Base-by-base conservation (phyloP, 2,113 vertebrate genomes). In the Alethe castanea region DNA sequence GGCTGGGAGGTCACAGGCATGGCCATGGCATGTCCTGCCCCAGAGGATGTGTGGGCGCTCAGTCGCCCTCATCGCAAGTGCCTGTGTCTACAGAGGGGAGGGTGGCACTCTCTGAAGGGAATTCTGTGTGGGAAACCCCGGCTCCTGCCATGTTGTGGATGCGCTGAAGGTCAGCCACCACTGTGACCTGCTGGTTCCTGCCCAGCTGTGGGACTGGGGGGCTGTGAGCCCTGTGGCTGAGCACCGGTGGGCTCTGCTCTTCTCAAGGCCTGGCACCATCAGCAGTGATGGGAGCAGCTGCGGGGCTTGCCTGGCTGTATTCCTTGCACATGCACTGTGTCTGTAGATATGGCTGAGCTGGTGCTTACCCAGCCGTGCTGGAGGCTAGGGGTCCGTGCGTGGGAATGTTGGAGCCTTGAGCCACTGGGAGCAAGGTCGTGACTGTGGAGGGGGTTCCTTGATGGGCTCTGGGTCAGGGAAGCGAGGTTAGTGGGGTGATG, bases 31-130 rank as follows among this genome's bases (percentile, higher is more conserved):
- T 3, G 4, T 71, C 48, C 38, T 74, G 38, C 23, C 54, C 72
- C 3, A 3, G 17, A 54, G 3, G 1, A 3, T 26, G 36, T 0
- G 3, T 11, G 19, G 48, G 62, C 0, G 0, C 48, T 57, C 0
- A 0, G 13, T 57, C 1, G 0, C 50, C 36, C 33, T 74, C 2
- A 0, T 29, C 3, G 8, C 12, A 5, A 20, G 53, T 12, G 35
- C 2, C 1, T 8, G 59, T 54, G 57, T 47, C 65, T 82, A 54
- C 8, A 9, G 8, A 38, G 52, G 20, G 9, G 28, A 50, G 18
- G 59, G n/a, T 5, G 7, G 15, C 8, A 5, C 35, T 50, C 31
- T 35, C n/a, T 44, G 29, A n/a, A 53, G 31, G 8, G 1, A 24
- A 11, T 48, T 47, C 45, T 38, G 28, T 38, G 40, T 19, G 8